Percentiles rank a stretch among this genome's conserved stretches.
Conservation (phyloP, 2,888 invertebrate species). For the Strigamia maritima region DNA sequence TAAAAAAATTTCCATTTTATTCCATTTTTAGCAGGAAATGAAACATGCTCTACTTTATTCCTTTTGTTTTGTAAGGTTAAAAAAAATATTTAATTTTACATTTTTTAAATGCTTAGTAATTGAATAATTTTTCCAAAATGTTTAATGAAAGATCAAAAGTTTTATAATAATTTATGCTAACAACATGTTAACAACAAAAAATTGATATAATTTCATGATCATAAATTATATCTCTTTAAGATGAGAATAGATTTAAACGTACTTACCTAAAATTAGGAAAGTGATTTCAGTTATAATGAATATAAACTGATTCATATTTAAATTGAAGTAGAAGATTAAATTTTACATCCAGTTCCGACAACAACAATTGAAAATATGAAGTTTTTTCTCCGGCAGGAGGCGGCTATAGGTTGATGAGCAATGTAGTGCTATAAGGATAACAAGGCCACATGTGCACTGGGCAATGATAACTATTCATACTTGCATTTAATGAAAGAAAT, state of each 20-base stretch:
- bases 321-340: neutral
- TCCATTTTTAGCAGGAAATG: neutral
- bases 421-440: neutral
- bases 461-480: neutral
- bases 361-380: neutral
- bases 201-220: no score
- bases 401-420: neutral
- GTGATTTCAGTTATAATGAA: neutral
- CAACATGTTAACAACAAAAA: no score
- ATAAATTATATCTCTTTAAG: neutral
- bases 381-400: neutral
- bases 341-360: neutral
- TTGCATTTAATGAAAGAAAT: neutral
- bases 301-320: neutral
- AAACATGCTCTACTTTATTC: neutral
- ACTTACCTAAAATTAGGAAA: neutral
- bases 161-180: no score
- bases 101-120: neutral
- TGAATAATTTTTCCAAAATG: no score
- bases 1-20: neutral
- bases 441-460: neutral
- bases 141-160: no score
- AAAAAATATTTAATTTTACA: neutral
- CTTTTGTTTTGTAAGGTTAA: neutral
- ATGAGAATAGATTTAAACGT: neutral